These are phyloP conservation scores for Gymnoscopelus braueri DNA, from an alignment of 2,797 vertebrate genomes.

Conservation along the genomic window DNA sequence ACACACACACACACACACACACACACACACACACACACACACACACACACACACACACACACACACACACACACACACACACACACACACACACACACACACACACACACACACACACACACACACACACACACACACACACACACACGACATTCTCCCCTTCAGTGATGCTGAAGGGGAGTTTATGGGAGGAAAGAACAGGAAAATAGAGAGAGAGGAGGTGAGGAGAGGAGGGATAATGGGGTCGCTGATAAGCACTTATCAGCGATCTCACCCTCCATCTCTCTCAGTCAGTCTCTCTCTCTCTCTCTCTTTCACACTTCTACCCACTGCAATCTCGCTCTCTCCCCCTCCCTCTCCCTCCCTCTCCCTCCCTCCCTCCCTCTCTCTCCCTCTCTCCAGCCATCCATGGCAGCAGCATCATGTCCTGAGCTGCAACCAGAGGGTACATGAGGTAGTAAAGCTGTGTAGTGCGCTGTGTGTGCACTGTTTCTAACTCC, in stretches of 20 bases:
- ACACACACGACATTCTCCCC: too few relatives aligned
- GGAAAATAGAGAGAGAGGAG: too few relatives aligned
- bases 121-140: too few relatives aligned
- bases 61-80: conserved; percentile 5
- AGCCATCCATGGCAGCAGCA: background rate
- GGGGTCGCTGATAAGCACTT: background rate
- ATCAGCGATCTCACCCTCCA: background rate
- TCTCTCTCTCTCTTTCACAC: too few relatives aligned
- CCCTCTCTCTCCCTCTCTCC: background rate
- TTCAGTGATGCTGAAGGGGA: too few relatives aligned
- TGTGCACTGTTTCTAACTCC: too few relatives aligned
- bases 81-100: conserved; percentile 1
- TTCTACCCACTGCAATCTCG: too few relatives aligned
- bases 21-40: background rate
- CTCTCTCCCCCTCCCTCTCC: background rate
- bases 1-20: background rate
- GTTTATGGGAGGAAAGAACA: too few relatives aligned
- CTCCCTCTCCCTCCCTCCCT: background rate
- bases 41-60: background rate
- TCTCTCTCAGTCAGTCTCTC: background rate
- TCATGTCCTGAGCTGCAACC: too few relatives aligned
- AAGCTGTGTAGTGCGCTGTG: too few relatives aligned
- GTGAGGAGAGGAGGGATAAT: too few relatives aligned
- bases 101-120: background rate
- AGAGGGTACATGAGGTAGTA: too few relatives aligned